Conservation (phyloP, 2,113 vertebrate genomes). For the Lipophrys pholis region DNA sequence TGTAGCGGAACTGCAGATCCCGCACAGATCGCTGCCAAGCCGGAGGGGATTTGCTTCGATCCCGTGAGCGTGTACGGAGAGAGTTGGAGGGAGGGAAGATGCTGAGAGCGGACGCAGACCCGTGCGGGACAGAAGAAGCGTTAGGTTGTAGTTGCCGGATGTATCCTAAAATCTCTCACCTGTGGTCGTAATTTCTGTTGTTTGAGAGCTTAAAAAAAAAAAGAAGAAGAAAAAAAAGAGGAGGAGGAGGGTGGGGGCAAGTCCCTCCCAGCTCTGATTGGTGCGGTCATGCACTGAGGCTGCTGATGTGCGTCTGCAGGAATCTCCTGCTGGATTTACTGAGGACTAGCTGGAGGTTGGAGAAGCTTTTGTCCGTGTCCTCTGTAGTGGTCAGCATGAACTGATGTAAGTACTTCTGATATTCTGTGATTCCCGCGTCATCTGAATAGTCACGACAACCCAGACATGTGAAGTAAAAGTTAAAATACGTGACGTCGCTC, state of each 20-base stretch:
- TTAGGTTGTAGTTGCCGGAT: conserved; percentile 30
- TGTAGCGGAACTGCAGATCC: conserved; percentile 83
- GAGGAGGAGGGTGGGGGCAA: conserved; percentile 29
- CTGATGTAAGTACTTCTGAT: conserved; percentile 71
- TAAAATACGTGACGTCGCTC: conserved; percentile 11
- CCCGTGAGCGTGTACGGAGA: conserved; percentile 49
- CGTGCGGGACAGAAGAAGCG: conserved; percentile 23
- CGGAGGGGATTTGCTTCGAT: conserved; percentile 71
- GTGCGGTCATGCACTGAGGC: conserved; percentile 48
- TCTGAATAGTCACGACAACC: conserved; percentile 13
- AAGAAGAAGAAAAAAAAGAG: conserved; percentile 11
- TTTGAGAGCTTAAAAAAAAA: conserved; percentile 34
- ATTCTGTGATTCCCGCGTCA: conserved; percentile 22
- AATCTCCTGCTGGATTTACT: conserved; percentile 66
- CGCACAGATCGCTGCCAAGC: conserved; percentile 77
- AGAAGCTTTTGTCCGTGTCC: conserved; percentile 49
- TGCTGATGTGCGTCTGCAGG: conserved; percentile 62
- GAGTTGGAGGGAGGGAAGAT: conserved; percentile 49
- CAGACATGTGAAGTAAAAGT: conserved; percentile 2
- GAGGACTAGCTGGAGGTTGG: conserved; percentile 39
- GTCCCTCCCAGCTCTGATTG: conserved; percentile 50
- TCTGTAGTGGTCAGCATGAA: conserved; percentile 61
- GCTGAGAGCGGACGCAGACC: conserved; percentile 34
- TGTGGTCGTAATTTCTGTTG: conserved; percentile 62
- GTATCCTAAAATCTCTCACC: conserved; percentile 65